A percentile compares a stretch with the other conserved stretches of the same genome.
Evolutionary conservation across 2,797 vertebrate species (phyloP).

Genomic region (Sarcophilus harrisii): DNA sequence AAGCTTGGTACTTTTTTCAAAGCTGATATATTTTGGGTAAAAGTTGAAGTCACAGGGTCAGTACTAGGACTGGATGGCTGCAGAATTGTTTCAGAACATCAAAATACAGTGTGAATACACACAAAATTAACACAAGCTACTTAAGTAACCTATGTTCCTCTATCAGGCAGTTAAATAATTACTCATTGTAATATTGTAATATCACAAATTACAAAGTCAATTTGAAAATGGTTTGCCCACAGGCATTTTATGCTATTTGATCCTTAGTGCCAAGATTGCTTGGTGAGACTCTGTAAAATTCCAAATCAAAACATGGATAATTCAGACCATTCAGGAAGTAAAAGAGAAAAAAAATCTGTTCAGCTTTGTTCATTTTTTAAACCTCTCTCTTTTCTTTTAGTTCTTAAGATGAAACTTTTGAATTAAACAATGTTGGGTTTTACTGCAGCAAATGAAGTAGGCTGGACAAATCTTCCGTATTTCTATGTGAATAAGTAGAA

Average conservation of each 20-base stretch:
- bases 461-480: conserved; percentile 4
- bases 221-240: neutral
- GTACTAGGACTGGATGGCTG: neutral
- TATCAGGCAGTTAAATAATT: neutral
- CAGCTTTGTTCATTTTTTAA: neutral
- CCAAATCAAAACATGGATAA: conserved; percentile 23
- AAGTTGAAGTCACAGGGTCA: neutral
- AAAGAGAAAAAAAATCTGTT: conserved; percentile 8
- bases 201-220: neutral
- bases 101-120: neutral
- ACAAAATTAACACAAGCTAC: neutral
- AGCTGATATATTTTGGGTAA: neutral
- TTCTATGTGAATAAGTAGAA: conserved; percentile 42
- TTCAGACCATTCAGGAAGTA: conserved; percentile 15
- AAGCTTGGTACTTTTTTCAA: neutral
- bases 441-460: neutral
- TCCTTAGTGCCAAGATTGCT: neutral
- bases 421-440: neutral
- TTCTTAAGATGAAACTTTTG: neutral
- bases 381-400: neutral
- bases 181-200: neutral
- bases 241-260: neutral
- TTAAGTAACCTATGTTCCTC: neutral
- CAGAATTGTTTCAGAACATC: neutral
- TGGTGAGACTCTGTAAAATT: neutral